Evolutionary conservation across 2,888 invertebrate genomes (phyloP), one percentile per base, ranked within the genome.

Genomic region (Pinctada fucata): DNA sequence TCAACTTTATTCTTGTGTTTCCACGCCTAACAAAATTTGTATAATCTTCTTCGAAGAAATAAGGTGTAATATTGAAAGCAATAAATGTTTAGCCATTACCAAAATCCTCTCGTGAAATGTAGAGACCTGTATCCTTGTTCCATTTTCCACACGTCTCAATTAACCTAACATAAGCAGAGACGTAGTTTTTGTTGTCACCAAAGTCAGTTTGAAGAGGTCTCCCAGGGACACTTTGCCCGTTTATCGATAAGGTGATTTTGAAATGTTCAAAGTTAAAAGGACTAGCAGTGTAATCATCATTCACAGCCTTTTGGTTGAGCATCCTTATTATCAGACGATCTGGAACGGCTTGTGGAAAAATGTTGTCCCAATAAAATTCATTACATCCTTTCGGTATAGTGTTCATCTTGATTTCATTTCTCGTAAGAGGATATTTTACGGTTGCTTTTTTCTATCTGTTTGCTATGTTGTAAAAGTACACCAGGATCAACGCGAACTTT

Each of bases 201-300:
- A 74, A 63, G 63, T 79, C 66, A 2, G 68, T 45, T 51, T 75
- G 51, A 52, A 71, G 50, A 13, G 75, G 79, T 49, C 71, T 48
- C 48, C 64, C 65, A 5, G 72, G 72, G n/a, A 70, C 69, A 10
- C 48, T 74, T 48, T 50, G 66, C 6, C 66, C 68, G 31, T 71
- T 68, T 3, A 72, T 16, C n/a, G 58, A 67, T 3, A 77, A 6
- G 10, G 64, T 58, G 2, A 72, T n/a, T n/a, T 45, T 63, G 3
- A 69, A 70, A 63, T 70, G 64, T 49, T 68, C 49, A 51, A 78
- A 74, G n/a, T 68, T 74, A 47, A 74, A 78, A 1, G 78, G 78
- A 65, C 74, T 78, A 4, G 8, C 51, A 5, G 72, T 73, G n/a
- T 70, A 70, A 64, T 70, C 70, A n/a, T 64, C 75, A 63, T 76